Evolutionary conservation across 2,797 vertebrate species (phyloP), one percentile per base, ranked within the genome.

Genomic region (Rhynchonycteris naso): DNA sequence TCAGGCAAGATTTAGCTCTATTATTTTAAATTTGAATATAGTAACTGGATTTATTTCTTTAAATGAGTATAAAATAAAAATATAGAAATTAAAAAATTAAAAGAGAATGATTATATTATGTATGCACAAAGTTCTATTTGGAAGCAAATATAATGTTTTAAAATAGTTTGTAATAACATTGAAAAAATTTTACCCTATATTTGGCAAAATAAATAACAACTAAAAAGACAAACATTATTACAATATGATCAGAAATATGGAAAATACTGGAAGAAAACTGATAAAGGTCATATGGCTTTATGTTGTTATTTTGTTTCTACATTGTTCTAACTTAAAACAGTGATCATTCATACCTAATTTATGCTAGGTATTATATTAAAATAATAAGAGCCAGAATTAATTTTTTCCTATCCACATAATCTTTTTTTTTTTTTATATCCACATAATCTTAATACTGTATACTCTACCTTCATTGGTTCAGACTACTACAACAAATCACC

Each of bases 11-110:
- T n/a, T n/a, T 43, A 43, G 38, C 38, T 43, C 38, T 43, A 43
- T 43, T 43, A 43, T 43, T 43, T 43, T 43, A 43, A 84, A 80
- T 68, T 69, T 92, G 5, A 75, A 35, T 38, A 71, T 0, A 52
- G 16, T 69, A 92, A 75, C 26, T 82, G 1, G n/a, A 33, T 83
- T 90, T 78, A 79, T 47, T 88, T 78, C n/a, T 93, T 74, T 78
- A 88, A 69, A 33, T 82, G 28, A 52, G 19, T 72, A 68, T 61
- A n/a, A 75, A 95, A 74, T 80, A 21, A 59, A 95, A 80, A 33
- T 54, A 88, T 75, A 80, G 38, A 85, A 43, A 28, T 52, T 79
- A 66, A 80, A 80, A 72, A 24, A 85, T 19, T 35, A 19, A 63
- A 74, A 87, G 18, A 10, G 3, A 71, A 56, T 35, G 52, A 63